Base-by-base conservation (phyloP, 2,888 invertebrate species). In the Scelioninae gen. 1 region DNA sequence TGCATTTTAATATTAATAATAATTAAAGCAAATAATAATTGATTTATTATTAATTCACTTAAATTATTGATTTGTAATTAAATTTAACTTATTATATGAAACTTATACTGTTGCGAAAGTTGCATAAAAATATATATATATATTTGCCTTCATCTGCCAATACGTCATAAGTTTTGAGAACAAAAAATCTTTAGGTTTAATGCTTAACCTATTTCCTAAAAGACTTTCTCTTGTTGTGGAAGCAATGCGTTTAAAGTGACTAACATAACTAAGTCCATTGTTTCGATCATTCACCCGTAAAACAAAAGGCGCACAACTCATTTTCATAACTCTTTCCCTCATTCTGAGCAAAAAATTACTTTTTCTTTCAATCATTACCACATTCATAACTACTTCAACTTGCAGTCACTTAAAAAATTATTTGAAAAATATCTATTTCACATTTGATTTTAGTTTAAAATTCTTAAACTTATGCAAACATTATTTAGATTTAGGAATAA, bases 191-290 rank as follows among this genome's bases (percentile, higher is more conserved):
- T 85, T 85, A 87, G 86, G 86, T 74, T 56, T 40, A 65, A 87
- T 86, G 87, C 88, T 89, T 89, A 89, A 89, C 89, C 88, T 86
- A 88, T 87, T 89, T 89, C 84, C 74, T 86, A 86, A 88, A 87
- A 86, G 88, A 89, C 88, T 89, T 90, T 89, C 86, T 86, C 87
- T 85, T 71, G 78, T 62, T 79, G 60, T 53, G 23, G 58, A 75
- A 68, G 78, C 69, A 85, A 82, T 85, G 76, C 80, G 58, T 49
- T 66, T 72, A 65, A 72, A 76, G 65, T 63, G 56, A 66, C 65
- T 68, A 63, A 58, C 49, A 58, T 71, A 84, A 71, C 85, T 65
- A 75, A 72, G 43, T 85, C 88, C 87, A 89, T 90, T 89, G 89
- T 90, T 88, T 85, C 83, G 71, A 87, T 84, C 78, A 85, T 87